phyloP scores from a whole-genome alignment of 1,140 invertebrate genomes.

The Nasonia giraulti region DNA sequence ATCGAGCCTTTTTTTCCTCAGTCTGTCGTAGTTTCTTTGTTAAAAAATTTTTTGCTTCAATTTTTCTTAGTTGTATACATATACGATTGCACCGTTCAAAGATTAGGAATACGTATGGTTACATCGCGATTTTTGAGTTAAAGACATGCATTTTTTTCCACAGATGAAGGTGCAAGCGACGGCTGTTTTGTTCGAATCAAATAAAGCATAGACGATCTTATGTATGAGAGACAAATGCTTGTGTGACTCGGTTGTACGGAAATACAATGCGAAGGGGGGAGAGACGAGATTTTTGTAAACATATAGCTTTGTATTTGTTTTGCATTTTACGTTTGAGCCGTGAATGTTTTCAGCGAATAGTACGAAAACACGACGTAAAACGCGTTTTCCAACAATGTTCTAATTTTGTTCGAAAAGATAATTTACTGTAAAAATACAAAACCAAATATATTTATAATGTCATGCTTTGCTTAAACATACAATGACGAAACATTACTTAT shows the following conservation, averaged over 20 bases:
- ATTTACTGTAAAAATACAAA: constrained; percentile 6
- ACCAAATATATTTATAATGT: constrained; percentile 23
- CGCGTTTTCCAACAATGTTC: background rate
- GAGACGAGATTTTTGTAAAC: constrained; percentile 40
- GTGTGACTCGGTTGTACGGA: constrained; percentile 19
- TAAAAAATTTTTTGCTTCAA: background rate
- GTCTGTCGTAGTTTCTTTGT: constrained; percentile 23
- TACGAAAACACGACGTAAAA: background rate
- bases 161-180: background rate
- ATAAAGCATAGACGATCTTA: constrained; percentile 14
- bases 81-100: background rate
- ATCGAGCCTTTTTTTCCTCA: constrained; percentile 2
- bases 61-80: background rate
- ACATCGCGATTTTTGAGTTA: background rate
- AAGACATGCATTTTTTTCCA: background rate
- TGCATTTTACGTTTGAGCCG: background rate
- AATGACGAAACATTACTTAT: constrained; percentile 28
- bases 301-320: background rate
- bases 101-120: too few relatives aligned
- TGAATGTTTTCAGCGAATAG: background rate
- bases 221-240: constrained; percentile 33
- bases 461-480: constrained; percentile 44
- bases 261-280: constrained; percentile 49
- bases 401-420: background rate
- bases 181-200: background rate